Evolutionary conservation across 2,888 invertebrate genomes (phyloP).

Genomic region (Teinopalpus imperialis): DNA sequence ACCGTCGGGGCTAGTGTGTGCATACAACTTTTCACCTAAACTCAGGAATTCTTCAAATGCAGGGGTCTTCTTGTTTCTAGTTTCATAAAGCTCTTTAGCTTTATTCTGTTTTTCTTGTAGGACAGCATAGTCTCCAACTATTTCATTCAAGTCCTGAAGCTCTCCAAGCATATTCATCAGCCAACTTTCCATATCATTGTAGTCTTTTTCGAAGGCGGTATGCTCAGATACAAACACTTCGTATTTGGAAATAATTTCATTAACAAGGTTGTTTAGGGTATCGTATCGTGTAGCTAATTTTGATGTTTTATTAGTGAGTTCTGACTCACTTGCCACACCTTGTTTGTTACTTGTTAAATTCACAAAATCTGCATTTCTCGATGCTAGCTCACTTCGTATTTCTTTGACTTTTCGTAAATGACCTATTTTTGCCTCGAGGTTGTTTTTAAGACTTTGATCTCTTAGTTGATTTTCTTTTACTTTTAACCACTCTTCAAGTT

Average conservation of each 20-base stretch:
- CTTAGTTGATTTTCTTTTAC: slow-evolving; percentile 92
- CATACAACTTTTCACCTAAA: slow-evolving; percentile 94
- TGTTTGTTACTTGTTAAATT: slow-evolving; percentile 86
- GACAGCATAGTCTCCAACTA: slow-evolving; percentile 92
- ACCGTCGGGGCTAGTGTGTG: slow-evolving; percentile 96
- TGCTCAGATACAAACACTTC: slow-evolving; percentile 94
- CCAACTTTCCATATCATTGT: slow-evolving; percentile 88
- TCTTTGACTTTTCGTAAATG: slow-evolving; percentile 89
- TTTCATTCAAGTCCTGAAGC: slow-evolving; percentile 89
- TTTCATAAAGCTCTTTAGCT: slow-evolving; percentile 90
- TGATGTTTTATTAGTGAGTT: slow-evolving; percentile 87
- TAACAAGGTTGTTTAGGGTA: slow-evolving; percentile 89
- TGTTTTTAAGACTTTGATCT: slow-evolving; percentile 94
- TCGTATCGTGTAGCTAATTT: slow-evolving; percentile 91
- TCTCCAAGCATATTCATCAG: slow-evolving; percentile 87
- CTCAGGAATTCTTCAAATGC: slow-evolving; percentile 93
- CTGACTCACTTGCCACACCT: slow-evolving; percentile 88
- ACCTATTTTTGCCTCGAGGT: slow-evolving; percentile 89
- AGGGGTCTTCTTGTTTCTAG: slow-evolving; percentile 89
- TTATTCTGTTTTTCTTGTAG: slow-evolving; percentile 92
- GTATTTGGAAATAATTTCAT: slow-evolving; percentile 92
- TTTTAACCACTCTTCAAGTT: slow-evolving; percentile 92
- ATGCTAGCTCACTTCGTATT: slow-evolving; percentile 86
- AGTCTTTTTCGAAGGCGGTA: slow-evolving; percentile 88
- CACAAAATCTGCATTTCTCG: slow-evolving; percentile 86